Conservation (phyloP, 1,140 invertebrate species). For the Trichogramma pretiosum region DNA sequence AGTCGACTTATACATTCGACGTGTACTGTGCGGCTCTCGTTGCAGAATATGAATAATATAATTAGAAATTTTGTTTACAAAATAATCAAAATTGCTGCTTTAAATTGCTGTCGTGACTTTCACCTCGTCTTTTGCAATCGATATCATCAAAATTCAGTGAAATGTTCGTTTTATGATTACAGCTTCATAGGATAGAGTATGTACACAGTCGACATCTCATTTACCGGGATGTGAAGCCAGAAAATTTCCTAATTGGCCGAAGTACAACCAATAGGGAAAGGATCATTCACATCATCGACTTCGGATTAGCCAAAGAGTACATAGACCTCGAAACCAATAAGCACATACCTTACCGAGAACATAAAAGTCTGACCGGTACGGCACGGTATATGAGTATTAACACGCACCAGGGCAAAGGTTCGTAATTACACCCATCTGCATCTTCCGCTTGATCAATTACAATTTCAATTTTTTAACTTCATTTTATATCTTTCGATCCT, state of each 20-base stretch:
- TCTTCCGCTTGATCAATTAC: slow-evolving; percentile 6
- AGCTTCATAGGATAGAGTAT: slow-evolving; percentile 98
- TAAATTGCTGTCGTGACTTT: no score
- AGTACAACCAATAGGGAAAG: slow-evolving; percentile 96
- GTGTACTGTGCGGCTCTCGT: no score
- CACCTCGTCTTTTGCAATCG: no score
- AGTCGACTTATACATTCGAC: no score
- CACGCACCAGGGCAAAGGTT: slow-evolving; percentile 97
- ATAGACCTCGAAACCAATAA: slow-evolving; percentile 99
- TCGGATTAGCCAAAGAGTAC: slow-evolving; percentile 99
- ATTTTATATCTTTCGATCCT: slow-evolving; percentile 32
- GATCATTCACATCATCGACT: slow-evolving; percentile 99
- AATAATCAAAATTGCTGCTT: no score
- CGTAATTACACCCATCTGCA: background rate
- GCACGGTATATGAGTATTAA: slow-evolving; percentile 99
- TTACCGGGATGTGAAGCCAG: slow-evolving; percentile 98
- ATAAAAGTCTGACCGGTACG: slow-evolving; percentile 96
- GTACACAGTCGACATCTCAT: slow-evolving; percentile 99
- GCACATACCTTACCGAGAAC: slow-evolving; percentile 99
- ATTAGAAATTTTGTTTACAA: no score
- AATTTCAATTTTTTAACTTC: slow-evolving; percentile 3
- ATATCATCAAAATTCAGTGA: no score
- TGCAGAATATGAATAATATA: no score
- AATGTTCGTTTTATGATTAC: slow-evolving; percentile 28
- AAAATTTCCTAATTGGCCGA: slow-evolving; percentile 99